A percentile compares a stretch with the other conserved stretches of the same genome.
phyloP scores from a whole-genome alignment of 2,113 vertebrate genomes.

The Lutjanus erythropterus region DNA sequence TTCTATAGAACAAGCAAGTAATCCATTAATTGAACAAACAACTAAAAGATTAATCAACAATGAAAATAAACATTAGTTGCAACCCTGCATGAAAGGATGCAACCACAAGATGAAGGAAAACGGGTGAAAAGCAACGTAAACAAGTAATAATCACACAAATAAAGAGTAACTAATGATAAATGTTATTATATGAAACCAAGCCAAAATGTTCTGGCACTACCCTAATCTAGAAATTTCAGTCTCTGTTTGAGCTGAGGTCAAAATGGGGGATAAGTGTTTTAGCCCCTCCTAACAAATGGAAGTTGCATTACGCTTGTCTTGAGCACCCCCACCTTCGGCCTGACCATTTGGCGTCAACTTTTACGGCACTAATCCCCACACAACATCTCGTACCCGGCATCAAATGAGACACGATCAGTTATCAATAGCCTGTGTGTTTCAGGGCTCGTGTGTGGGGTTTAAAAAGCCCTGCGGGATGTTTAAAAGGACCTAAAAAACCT shows the following conservation, averaged over 20 bases:
- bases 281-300: conserved; percentile 81
- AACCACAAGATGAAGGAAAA: background rate
- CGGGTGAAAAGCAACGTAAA: background rate
- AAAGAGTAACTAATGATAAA: background rate
- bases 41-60: too few species aligned
- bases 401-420: background rate
- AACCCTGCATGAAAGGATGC: conserved; percentile 35
- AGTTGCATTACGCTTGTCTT: conserved; percentile 70
- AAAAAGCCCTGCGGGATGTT: conserved; percentile 46
- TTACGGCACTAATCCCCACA: conserved; percentile 31
- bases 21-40: too few species aligned
- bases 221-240: conserved; percentile 43
- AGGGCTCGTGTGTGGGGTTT: background rate
- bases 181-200: background rate
- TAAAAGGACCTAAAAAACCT: conserved; percentile 70
- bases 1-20: too few species aligned
- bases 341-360: conserved; percentile 58
- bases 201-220: conserved; percentile 29
- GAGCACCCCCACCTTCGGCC: conserved; percentile 68
- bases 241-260: conserved; percentile 72
- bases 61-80: too few species aligned
- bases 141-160: background rate
- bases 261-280: conserved; percentile 79
- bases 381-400: conserved; percentile 8
- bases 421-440: background rate